A percentile compares a stretch with the other conserved stretches of the same genome.
phyloP scores from a whole-genome alignment of 2,797 vertebrate species.

The Megaceryle alcyon region DNA sequence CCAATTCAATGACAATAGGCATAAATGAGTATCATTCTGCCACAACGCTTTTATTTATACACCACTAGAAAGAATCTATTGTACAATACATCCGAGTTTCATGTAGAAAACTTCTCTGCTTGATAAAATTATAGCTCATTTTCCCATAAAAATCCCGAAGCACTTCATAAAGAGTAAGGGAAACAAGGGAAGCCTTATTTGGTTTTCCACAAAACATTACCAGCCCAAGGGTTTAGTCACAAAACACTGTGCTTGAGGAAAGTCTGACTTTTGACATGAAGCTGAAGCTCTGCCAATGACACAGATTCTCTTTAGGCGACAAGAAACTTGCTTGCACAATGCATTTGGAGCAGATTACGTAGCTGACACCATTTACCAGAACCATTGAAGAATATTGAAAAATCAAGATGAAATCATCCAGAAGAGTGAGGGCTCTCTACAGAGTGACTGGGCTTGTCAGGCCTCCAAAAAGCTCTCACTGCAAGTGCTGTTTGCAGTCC shows the following conservation, averaged over 20 bases:
- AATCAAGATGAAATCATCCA: neutral
- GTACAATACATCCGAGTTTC: slow-evolving; percentile 5
- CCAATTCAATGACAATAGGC: neutral
- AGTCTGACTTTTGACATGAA: slow-evolving; percentile 15
- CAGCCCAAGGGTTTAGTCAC: slow-evolving; percentile 32
- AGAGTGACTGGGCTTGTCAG: neutral
- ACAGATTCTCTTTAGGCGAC: neutral
- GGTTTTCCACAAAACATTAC: neutral
- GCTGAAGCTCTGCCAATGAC: slow-evolving; percentile 33
- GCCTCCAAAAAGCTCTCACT: neutral
- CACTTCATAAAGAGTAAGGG: slow-evolving; percentile 42
- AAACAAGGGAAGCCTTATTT: slow-evolving; percentile 67
- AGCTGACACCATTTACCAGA: slow-evolving; percentile 21
- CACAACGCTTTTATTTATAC: slow-evolving; percentile 45
- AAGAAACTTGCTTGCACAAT: slow-evolving; percentile 16
- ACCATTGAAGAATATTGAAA: neutral
- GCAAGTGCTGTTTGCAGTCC: neutral
- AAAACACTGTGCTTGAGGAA: slow-evolving; percentile 20
- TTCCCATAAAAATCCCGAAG: slow-evolving; percentile 59
- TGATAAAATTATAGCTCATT: slow-evolving; percentile 55
- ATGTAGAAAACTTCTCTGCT: neutral
- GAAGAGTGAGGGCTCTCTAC: neutral
- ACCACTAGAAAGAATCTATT: slow-evolving; percentile 36
- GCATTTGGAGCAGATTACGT: neutral
- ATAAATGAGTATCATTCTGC: slow-evolving; percentile 5